Evolutionary conservation across 2,113 vertebrate genomes (phyloP), one percentile per base, ranked within the genome.

Genomic region (Eubucco bourcierii): DNA sequence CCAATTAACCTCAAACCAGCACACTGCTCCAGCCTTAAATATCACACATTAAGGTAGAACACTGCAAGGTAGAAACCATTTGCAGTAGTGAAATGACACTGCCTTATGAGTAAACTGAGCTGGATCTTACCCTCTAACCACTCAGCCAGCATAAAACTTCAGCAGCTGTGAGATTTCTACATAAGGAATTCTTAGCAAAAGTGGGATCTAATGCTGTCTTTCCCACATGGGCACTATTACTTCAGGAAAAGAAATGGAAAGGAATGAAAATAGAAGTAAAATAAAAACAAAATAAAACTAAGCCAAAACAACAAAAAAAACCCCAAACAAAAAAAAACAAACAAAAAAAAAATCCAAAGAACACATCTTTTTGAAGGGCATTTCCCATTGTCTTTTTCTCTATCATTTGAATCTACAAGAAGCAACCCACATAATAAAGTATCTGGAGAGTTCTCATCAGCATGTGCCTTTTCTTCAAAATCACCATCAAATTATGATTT

Each of bases 61-160:
- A 59, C 27, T 33, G 12, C 4, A 37, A 63, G 15, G 61, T 64
- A 18, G 34, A 64, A 16, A 70, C 19, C 14, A 39, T 4, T 56
- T 55, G 46, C 11, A 4, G 16, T 29, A 21, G 15, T 47, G 33
- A 25, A 28, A 4, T 12, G 31, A 29, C 18, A 7, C 10, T 7
- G 15, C 27, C 47, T 70, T 77, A 39, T 1, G 4, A 17, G 8
- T 14, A 0, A 34, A 14, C 12, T 33, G 46, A 16, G 6, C 20
- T 52, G n/a, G 27, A 39, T 70, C 19, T 34, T 47, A 64, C 7
- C 4, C 13, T 56, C 47, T 4, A 1, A 50, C 41, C 27, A 39
- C 13, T 1, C 60, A 64, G 8, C 4, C 8, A 31, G 29, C n/a
- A 44, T 0, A 1, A 44, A 88, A 63, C 5, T 73, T 68, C 37